Conservation (phyloP, 2,797 vertebrate species). For the Thaleichthys pacificus region DNA sequence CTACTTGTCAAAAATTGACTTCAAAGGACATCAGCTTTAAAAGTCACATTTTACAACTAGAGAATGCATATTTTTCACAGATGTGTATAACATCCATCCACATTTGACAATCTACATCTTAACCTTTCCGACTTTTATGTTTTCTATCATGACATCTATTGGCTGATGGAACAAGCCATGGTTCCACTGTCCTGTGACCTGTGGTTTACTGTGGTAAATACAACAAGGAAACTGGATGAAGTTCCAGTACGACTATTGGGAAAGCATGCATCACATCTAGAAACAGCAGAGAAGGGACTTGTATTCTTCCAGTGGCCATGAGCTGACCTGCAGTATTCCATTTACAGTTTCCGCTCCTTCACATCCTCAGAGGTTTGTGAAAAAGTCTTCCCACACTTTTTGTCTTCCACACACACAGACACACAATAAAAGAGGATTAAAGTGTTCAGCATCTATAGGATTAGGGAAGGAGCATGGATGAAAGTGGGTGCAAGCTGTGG, state of each 20-base stretch:
- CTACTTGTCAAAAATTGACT: background rate
- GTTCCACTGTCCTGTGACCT: background rate
- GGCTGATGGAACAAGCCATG: conserved; percentile 8
- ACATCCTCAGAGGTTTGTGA: conserved; percentile 3
- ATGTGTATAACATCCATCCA: too few species aligned
- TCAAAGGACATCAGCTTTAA: background rate
- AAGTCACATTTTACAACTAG: background rate
- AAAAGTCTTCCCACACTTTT: conserved; percentile 23
- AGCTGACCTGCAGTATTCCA: conserved; percentile 25
- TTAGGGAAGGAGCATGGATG: conserved; percentile 36
- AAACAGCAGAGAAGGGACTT: too few species aligned
- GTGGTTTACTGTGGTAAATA: background rate
- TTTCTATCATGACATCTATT: background rate
- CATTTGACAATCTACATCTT: too few species aligned
- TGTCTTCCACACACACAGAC: conserved; percentile 19
- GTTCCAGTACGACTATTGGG: conserved; percentile 1
- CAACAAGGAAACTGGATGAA: conserved; percentile 26
- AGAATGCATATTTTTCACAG: background rate
- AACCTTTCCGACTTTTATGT: too few species aligned
- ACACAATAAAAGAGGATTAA: conserved; percentile 35
- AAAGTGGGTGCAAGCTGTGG: conserved; percentile 30
- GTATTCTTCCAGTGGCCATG: background rate
- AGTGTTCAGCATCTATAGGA: conserved; percentile 47
- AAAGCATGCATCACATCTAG: conserved; percentile 19
- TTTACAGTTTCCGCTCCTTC: conserved; percentile 8